Evolutionary conservation across 2,113 vertebrate genomes (phyloP).

Genomic region (Corydoras maculifer): DNA sequence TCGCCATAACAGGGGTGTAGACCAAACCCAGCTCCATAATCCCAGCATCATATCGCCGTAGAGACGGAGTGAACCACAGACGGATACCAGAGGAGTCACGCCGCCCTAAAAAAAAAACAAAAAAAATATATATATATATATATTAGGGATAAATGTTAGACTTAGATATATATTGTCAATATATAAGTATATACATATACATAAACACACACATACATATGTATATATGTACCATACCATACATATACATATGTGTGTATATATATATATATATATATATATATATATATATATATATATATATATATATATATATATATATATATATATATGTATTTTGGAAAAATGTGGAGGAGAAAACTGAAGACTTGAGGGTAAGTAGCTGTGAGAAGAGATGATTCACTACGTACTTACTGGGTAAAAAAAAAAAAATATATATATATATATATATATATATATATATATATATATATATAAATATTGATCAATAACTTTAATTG

Average conservation of each 20-base stretch:
- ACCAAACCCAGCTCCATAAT: conserved; percentile 96
- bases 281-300: no score
- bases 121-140: background rate
- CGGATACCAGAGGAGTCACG: conserved; percentile 84
- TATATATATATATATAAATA: no score
- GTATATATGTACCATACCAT: no score
- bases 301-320: no score
- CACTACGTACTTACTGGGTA: background rate
- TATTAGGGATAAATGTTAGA: no score
- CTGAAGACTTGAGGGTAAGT: background rate
- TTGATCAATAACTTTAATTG: background rate
- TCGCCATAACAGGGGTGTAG: conserved; percentile 87
- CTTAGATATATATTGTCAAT: no score
- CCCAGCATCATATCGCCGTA: conserved; percentile 74
- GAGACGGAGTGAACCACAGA: conserved; percentile 73
- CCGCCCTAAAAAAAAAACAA: conserved; percentile 67
- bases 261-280: no score
- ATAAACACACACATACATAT: no score
- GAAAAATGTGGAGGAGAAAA: background rate
- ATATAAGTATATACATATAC: no score
- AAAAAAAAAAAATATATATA: background rate
- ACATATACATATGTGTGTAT: no score
- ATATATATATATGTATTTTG: background rate
- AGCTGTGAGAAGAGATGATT: background rate
- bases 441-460: no score